phyloP scores from a whole-genome alignment of 2,797 vertebrate genomes.

The Acanthiza pusilla region DNA sequence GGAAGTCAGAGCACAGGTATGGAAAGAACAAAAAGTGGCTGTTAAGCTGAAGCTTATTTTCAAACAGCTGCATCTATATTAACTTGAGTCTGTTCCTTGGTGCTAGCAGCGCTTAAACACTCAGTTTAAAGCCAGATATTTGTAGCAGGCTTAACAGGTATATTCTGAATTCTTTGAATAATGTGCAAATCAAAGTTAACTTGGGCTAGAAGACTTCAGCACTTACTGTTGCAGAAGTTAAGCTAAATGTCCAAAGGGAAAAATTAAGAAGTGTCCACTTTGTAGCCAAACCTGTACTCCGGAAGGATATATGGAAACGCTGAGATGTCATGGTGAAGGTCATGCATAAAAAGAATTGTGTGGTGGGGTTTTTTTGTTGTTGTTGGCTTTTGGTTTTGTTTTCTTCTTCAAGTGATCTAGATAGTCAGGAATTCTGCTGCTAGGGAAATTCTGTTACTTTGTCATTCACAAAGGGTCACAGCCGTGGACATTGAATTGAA shows the following conservation, averaged over 20 bases:
- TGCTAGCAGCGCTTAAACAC: not conserved
- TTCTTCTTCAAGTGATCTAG: not conserved
- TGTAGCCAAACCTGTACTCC: not conserved
- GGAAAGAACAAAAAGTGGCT: not conserved
- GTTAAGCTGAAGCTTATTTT: not conserved
- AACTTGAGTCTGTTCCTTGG: not conserved
- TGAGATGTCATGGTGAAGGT: not conserved
- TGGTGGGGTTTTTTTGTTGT: not conserved
- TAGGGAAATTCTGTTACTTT: not conserved
- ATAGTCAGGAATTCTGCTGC: not conserved
- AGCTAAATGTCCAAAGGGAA: not conserved
- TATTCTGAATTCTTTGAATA: not conserved
- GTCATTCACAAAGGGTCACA: not conserved
- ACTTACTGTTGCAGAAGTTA: not conserved
- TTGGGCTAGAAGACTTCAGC: not conserved
- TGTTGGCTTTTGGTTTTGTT: not conserved
- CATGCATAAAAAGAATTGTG: not conserved
- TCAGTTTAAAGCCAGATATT: not conserved
- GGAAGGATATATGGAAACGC: not conserved
- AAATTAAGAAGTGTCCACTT: not conserved
- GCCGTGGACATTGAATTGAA: not conserved
- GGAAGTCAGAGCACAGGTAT: no score
- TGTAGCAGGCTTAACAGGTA: not conserved
- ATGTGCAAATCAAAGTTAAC: not conserved
- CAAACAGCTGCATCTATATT: not conserved